Conservation (phyloP, 2,888 invertebrate species). For the Cataglyphis altisquamis region DNA sequence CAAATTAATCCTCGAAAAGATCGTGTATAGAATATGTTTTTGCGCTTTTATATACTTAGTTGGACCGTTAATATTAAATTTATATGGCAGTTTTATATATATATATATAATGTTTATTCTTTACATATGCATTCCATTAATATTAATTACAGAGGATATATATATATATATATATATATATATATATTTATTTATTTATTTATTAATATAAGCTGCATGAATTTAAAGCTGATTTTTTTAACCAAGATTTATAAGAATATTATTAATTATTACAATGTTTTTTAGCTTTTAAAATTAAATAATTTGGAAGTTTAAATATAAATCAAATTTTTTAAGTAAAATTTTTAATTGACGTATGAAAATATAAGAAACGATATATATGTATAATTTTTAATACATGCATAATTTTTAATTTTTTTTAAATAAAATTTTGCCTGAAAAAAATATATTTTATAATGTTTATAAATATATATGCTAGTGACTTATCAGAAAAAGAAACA, state of each 20-base stretch:
- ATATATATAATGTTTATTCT: neutral
- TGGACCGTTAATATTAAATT: conserved; percentile 4
- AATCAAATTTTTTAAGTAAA: neutral
- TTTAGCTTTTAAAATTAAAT: neutral
- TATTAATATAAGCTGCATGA: neutral
- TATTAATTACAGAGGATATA: neutral
- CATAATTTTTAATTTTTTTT: neutral
- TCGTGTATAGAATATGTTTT: neutral
- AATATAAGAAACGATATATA: neutral
- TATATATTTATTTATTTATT: too few species aligned
- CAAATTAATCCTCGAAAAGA: conserved; percentile 19
- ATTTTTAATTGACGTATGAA: neutral
- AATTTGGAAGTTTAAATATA: neutral
- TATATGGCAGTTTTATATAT: neutral
- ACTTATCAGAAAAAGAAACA: neutral
- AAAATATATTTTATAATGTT: neutral
- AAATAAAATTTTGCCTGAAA: neutral
- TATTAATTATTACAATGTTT: neutral
- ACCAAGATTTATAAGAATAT: neutral
- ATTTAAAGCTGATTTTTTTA: neutral
- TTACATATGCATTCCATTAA: neutral
- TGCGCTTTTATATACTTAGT: neutral
- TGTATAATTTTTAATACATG: too few species aligned
- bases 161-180: neutral
- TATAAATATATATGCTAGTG: neutral